Percentiles rank a stretch among this genome's conserved stretches.
Evolutionary conservation across 2,797 vertebrate species (phyloP).

Genomic region (Leucoraja ocellata): DNA sequence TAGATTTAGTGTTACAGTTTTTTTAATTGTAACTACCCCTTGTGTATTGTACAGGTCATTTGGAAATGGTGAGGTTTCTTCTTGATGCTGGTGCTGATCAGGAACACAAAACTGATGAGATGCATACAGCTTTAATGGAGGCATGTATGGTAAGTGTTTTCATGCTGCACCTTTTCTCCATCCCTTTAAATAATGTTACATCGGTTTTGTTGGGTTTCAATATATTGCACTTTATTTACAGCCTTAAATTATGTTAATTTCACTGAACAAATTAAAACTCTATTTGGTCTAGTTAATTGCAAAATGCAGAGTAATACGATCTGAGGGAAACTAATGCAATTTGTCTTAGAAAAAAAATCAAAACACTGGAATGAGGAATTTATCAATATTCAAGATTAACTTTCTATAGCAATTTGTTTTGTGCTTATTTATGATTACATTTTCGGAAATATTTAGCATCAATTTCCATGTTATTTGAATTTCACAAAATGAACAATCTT

Average conservation of each 20-base stretch:
- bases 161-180: too few species aligned
- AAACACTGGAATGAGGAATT: neutral
- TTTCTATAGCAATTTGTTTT: neutral
- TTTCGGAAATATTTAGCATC: neutral
- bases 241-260: neutral
- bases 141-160: slow-evolving; percentile 86
- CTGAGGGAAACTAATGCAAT: neutral
- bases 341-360: neutral
- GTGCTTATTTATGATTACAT: neutral
- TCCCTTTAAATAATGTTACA: neutral
- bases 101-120: slow-evolving; percentile 98
- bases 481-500: neutral
- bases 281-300: neutral
- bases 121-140: slow-evolving; percentile 98
- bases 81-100: slow-evolving; percentile 97
- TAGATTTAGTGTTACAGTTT: slow-evolving; percentile 4
- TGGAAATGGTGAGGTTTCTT: slow-evolving; percentile 98
- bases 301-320: neutral
- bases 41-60: slow-evolving; percentile 72
- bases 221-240: neutral
- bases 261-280: neutral
- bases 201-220: neutral
- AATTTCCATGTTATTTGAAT: neutral
- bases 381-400: neutral
- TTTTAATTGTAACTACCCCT: neutral